Conservation (phyloP, 2,797 vertebrate species). For the Malurus splendens region DNA sequence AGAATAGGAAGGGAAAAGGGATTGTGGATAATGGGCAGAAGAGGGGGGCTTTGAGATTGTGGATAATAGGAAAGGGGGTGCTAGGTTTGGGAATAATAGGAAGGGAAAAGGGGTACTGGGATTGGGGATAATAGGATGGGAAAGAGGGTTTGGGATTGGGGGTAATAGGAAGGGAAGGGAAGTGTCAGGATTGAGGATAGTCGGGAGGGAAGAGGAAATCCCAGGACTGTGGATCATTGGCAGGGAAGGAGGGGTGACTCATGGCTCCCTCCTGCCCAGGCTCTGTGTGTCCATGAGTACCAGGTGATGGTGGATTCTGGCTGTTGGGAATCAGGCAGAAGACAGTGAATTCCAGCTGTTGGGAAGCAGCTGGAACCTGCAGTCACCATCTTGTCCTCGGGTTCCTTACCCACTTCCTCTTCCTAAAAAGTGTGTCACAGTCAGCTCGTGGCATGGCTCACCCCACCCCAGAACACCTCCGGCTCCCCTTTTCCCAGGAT, state of each 20-base stretch:
- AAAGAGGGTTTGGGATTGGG: neutral
- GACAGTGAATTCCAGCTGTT: fast-evolving
- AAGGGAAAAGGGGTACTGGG: neutral
- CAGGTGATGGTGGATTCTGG: fast-evolving
- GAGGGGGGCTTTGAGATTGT: neutral
- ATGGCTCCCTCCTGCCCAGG: neutral
- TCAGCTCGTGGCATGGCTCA: neutral
- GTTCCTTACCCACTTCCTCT: neutral
- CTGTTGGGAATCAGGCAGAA: neutral
- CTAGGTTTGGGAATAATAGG: neutral
- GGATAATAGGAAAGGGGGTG: neutral
- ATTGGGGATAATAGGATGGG: neutral
- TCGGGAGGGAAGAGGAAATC: neutral
- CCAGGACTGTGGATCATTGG: neutral
- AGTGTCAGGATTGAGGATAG: neutral
- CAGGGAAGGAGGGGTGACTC: neutral
- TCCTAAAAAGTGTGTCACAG: fast-evolving
- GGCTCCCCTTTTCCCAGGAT: neutral
- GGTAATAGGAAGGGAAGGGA: neutral
- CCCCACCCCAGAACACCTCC: fast-evolving
- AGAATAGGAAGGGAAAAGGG: fast-evolving
- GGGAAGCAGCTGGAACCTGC: neutral
- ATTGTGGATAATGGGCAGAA: neutral
- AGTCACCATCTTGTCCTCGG: neutral
- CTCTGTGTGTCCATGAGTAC: fast-evolving